Conservation (phyloP, 1,140 invertebrate genomes). For the Orius laevigatus region DNA sequence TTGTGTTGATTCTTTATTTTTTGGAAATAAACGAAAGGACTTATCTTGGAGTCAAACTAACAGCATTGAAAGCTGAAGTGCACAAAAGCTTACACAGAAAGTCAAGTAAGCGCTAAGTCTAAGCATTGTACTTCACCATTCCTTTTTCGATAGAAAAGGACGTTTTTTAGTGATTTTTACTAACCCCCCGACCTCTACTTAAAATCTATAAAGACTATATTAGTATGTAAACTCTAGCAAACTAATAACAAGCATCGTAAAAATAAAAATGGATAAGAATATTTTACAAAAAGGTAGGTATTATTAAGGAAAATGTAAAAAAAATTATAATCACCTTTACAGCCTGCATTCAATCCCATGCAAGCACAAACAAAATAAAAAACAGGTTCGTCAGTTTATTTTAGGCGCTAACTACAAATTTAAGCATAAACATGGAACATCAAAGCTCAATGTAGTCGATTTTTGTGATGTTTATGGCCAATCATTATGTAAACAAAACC, state of each 20-base stretch:
- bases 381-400: constrained; percentile 15
- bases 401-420: constrained; percentile 8
- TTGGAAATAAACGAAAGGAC: no score
- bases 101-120: no score
- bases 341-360: constrained; percentile 23
- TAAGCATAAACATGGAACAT: constrained; percentile 8
- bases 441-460: neutral
- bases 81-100: no score
- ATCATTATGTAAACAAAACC: no score
- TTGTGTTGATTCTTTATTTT: no score
- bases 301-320: no score
- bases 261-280: constrained; percentile 1
- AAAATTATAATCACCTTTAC: constrained; percentile 23
- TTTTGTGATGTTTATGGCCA: no score
- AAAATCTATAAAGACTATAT: neutral
- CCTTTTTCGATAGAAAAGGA: neutral
- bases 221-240: neutral
- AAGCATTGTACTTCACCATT: no score
- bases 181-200: neutral
- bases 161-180: neutral
- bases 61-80: no score
- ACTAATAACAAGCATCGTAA: neutral
- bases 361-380: constrained; percentile 22
- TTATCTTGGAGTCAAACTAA: no score
- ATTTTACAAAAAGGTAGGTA: constrained; percentile 13